Conservation (phyloP, 2,888 invertebrate species). For the Diarsia mendica region DNA sequence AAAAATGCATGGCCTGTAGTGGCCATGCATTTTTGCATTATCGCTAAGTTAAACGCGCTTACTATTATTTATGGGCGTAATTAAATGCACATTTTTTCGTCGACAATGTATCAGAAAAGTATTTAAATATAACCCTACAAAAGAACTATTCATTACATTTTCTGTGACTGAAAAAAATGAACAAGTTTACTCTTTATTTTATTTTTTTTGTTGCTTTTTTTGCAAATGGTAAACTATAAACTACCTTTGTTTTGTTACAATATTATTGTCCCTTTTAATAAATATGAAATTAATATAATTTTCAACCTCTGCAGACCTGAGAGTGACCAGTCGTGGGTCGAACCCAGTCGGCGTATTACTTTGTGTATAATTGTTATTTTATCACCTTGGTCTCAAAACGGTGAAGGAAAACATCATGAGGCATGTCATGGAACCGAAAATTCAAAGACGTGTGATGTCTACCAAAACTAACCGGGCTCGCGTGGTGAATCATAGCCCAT, state of each 20-base stretch:
- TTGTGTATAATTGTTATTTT: too few relatives aligned
- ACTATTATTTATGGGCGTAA: constrained; percentile 67
- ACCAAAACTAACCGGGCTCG: too few relatives aligned
- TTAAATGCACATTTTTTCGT: constrained; percentile 32
- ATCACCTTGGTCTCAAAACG: too few relatives aligned
- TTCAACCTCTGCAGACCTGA: too few relatives aligned
- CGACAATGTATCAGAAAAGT: constrained; percentile 46
- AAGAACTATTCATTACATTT: constrained; percentile 57
- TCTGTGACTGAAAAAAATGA: constrained; percentile 62
- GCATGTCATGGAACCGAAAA: too few relatives aligned
- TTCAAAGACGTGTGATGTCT: too few relatives aligned
- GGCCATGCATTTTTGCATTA: constrained; percentile 49
- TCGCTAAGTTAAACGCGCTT: constrained; percentile 47
- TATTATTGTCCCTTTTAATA: background rate
- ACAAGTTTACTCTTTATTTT: constrained; percentile 54
- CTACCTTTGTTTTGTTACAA: background rate
- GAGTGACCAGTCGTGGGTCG: too few relatives aligned
- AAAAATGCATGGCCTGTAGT: too few relatives aligned
- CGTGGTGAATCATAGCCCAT: too few relatives aligned
- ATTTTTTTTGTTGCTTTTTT: constrained; percentile 49
- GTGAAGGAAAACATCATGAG: too few relatives aligned
- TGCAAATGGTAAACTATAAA: constrained; percentile 53
- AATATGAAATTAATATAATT: too few relatives aligned
- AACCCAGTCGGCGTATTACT: too few relatives aligned
- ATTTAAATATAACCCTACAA: constrained; percentile 65